Evolutionary conservation across 1,140 invertebrate genomes (phyloP).

Genomic region (Nebria ingens): DNA sequence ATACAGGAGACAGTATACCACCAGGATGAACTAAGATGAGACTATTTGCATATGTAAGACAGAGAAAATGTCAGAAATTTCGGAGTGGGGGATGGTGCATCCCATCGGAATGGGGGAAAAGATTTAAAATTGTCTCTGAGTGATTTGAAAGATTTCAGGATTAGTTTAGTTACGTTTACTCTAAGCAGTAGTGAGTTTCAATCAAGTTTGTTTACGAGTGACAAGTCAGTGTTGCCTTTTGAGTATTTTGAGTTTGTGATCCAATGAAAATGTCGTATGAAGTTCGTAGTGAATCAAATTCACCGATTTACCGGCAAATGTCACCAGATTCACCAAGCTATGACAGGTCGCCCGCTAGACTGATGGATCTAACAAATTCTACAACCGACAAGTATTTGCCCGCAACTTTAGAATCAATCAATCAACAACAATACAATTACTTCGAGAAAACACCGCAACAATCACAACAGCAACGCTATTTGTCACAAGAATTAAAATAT

Average conservation of each 20-base stretch:
- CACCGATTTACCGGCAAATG: not conserved
- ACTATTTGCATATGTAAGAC: not conserved
- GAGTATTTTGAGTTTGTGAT: not conserved
- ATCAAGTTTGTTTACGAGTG: not conserved
- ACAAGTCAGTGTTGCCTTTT: no score
- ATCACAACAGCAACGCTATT: not conserved
- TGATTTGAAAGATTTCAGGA: conserved; percentile 4
- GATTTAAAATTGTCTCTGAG: conserved; percentile 2
- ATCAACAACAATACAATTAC: not conserved
- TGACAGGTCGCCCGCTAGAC: not conserved
- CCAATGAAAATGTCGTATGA: not conserved
- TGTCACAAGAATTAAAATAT: not conserved
- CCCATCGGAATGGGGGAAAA: not conserved
- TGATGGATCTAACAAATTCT: conserved; percentile 3
- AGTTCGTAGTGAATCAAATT: not conserved
- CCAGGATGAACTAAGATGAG: not conserved
- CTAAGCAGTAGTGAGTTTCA: not conserved
- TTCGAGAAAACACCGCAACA: not conserved
- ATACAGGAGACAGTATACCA: not conserved
- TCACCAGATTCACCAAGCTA: not conserved
- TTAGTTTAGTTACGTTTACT: not conserved
- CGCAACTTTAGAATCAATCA: not conserved
- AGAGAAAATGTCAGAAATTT: not conserved
- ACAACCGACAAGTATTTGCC: not conserved
- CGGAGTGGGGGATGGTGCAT: not conserved